Percentiles rank a stretch among this genome's conserved stretches.
Evolutionary conservation across 2,888 invertebrate genomes (phyloP).

Genomic region (Phortica magna): DNA sequence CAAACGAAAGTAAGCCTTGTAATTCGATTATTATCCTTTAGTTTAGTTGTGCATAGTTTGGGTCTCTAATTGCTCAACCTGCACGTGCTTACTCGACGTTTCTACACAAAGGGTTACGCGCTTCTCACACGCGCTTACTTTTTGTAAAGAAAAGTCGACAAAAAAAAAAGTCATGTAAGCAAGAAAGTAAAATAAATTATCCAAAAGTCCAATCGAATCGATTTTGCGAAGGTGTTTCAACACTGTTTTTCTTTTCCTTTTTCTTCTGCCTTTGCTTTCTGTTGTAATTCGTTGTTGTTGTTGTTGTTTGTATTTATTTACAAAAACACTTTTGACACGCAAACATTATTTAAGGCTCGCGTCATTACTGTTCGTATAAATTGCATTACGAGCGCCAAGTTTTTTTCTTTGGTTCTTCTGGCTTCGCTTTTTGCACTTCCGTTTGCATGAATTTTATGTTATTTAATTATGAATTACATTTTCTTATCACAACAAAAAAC

Average conservation of each 20-base stretch:
- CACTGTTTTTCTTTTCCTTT: not conserved
- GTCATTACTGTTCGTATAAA: too few species aligned
- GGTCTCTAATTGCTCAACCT: slow-evolving; percentile 7
- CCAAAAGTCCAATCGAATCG: slow-evolving; percentile 17
- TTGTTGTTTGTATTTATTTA: not conserved
- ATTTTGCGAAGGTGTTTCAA: not conserved
- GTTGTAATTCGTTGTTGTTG: too few species aligned
- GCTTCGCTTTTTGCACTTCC: slow-evolving; percentile 9
- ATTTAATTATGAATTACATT: not conserved
- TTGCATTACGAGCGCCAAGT: not conserved
- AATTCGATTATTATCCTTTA: slow-evolving; percentile 27
- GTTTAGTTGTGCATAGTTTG: not conserved
- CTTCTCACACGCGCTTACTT: too few species aligned
- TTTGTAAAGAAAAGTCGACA: too few species aligned
- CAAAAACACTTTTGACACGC: not conserved
- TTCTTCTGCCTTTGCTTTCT: too few species aligned
- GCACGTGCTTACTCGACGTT: slow-evolving; percentile 16
- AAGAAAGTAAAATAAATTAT: slow-evolving; percentile 2
- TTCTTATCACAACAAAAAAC: too few species aligned
- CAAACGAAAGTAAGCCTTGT: not conserved
- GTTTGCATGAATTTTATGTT: not conserved
- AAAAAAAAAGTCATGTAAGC: not conserved
- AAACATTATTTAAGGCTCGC: not conserved
- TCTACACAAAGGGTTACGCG: not conserved
- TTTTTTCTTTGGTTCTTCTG: not conserved